Base-by-base conservation (phyloP, 2,888 invertebrate species). In the Coleophora deauratella region DNA sequence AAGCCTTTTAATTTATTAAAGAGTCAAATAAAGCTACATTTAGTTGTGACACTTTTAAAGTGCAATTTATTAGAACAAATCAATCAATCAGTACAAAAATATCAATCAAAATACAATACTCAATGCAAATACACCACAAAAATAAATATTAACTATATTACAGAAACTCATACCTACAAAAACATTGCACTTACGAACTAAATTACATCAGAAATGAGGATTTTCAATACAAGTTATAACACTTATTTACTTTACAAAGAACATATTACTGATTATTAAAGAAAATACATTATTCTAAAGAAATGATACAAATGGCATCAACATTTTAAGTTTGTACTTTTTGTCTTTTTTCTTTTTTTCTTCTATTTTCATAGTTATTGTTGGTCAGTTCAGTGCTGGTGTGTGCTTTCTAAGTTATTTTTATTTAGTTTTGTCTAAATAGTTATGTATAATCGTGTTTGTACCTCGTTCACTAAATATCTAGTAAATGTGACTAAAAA, bases 31-130 rank as follows among this genome's bases (percentile, higher is more conserved):
- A 51, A 45, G 41, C 36, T 12, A 35, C 1, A 12, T 39, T 50
- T 66, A 64, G 65, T 66, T 46, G 75, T 76, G 71, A 70, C 81
- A 82, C 81, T 79, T 79, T 51, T 58, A 52, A 73, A 81, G 84
- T 84, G 82, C 68, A 66, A 71, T 81, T 43, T 67, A 80, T 80
- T 79, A 74, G 63, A 66, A 43, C 57, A 53, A 66, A 72, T 75
- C 72, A 77, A 43, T 57, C 54, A 66, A 72, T 75, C 72, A 77
- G 63, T 81, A 78, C 66, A 77, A 72, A 73, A 68, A 61, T 66
- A 62, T 62, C 58, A 58, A 59, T 21, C 21, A 31, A 31, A 11
- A 11, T 31, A 31, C 31, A 31, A n/a, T 62, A 51, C 55, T 57
- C 47, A 55, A 49, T 42, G 45, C 43, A 51, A 45, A 48, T 37